Percentiles rank a stretch among this genome's conserved stretches.
Conservation (phyloP, 2,888 invertebrate species). For the Tipula lateralis region DNA sequence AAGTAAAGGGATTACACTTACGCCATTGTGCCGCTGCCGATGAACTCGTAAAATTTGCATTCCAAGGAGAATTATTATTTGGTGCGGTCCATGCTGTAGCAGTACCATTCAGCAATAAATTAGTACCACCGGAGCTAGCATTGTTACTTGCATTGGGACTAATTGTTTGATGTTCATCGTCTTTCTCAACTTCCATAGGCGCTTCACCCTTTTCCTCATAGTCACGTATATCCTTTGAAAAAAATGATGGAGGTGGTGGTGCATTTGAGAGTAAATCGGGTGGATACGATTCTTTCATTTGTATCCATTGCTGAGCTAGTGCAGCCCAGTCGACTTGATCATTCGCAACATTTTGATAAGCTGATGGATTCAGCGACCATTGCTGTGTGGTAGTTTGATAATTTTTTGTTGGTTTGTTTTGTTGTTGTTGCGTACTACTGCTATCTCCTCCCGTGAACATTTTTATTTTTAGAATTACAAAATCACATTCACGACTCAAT, state of each 20-base stretch:
- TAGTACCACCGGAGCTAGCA: not conserved
- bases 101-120: not conserved
- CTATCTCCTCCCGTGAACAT: constrained; percentile 46
- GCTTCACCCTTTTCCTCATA: constrained; percentile 72
- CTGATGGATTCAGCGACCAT: constrained; percentile 42
- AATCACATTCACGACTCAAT: not conserved
- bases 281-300: constrained; percentile 75
- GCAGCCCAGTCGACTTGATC: constrained; percentile 95
- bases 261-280: constrained; percentile 49
- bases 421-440: constrained; percentile 37
- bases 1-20: not conserved
- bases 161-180: constrained; percentile 50
- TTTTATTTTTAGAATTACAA: constrained; percentile 29
- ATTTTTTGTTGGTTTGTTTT: constrained; percentile 27
- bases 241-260: constrained; percentile 53
- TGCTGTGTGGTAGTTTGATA: constrained; percentile 28
- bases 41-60: not conserved
- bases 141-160: not conserved
- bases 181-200: constrained; percentile 80
- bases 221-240: constrained; percentile 40
- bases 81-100: not conserved
- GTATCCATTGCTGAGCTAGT: constrained; percentile 96
- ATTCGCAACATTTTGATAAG: constrained; percentile 75
- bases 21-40: constrained; percentile 20
- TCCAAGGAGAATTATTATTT: not conserved